A percentile compares a stretch with the other conserved stretches of the same genome.
Conservation (phyloP, 2,113 vertebrate species). For the Excalfactoria chinensis region DNA sequence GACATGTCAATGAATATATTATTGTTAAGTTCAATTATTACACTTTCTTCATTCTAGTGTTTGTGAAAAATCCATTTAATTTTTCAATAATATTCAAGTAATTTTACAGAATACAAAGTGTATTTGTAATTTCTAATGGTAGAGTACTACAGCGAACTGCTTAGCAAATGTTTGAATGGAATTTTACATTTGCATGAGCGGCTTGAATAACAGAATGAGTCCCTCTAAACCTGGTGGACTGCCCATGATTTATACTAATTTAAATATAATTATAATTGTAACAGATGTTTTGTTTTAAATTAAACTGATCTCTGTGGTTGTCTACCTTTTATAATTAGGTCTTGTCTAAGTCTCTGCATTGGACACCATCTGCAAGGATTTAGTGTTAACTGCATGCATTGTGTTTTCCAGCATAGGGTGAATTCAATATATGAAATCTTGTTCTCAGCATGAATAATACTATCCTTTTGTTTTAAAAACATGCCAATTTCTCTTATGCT, state of each 20-base stretch:
- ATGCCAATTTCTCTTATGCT: constrained; percentile 46
- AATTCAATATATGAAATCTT: constrained; percentile 13
- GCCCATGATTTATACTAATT: not conserved
- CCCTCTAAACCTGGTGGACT: not conserved
- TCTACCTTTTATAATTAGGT: not conserved
- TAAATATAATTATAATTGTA: constrained; percentile 3
- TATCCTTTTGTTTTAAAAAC: constrained; percentile 64
- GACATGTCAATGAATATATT: not conserved
- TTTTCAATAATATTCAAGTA: not conserved
- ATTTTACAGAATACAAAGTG: not conserved
- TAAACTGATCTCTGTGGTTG: not conserved
- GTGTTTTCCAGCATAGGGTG: not conserved
- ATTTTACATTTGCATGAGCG: not conserved
- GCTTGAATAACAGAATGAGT: not conserved
- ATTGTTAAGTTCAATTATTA: not conserved
- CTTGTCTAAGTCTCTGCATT: not conserved
- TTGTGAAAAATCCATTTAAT: not conserved
- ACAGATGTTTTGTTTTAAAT: constrained; percentile 13
- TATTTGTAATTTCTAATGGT: not conserved
- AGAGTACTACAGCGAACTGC: not conserved
- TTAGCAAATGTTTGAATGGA: not conserved
- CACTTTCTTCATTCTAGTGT: not conserved
- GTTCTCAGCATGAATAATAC: constrained; percentile 31
- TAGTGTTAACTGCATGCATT: not conserved
- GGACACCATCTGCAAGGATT: constrained; percentile 11